phyloP scores from a whole-genome alignment of 2,113 vertebrate species.

The Daphoenositta chrysoptera region DNA sequence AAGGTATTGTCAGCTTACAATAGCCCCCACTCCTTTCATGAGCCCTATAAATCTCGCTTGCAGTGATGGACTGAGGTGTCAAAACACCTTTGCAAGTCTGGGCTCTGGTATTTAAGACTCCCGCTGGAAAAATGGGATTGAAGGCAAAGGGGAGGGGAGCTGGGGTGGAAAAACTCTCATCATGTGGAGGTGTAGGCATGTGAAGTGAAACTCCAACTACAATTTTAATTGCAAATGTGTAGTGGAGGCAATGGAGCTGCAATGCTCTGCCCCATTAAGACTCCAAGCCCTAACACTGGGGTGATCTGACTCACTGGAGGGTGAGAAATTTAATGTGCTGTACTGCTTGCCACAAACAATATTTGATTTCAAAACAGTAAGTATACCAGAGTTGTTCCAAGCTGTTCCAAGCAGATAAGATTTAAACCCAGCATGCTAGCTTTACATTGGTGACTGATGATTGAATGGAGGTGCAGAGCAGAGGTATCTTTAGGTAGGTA shows the following conservation, averaged over 20 bases:
- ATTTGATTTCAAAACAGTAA: neutral
- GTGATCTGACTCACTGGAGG: neutral
- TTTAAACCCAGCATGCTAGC: neutral
- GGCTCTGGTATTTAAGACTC: neutral
- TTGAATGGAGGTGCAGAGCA: neutral
- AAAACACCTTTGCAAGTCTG: neutral
- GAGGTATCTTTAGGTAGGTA: neutral
- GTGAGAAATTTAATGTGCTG: neutral
- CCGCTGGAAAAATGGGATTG: neutral
- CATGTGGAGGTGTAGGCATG: neutral
- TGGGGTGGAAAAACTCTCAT: neutral
- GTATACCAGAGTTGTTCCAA: neutral
- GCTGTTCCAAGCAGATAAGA: conserved; percentile 11
- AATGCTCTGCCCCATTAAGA: neutral
- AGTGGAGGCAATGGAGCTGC: neutral
- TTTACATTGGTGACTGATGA: neutral
- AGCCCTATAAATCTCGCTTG: neutral
- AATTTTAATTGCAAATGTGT: neutral
- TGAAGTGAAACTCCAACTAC: neutral
- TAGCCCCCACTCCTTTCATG: neutral
- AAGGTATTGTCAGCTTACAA: neutral
- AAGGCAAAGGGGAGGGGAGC: neutral
- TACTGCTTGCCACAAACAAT: neutral
- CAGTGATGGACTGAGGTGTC: neutral
- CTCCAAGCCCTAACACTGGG: neutral